Conservation (phyloP, 2,888 invertebrate species). For the Drosophila pegasa region DNA sequence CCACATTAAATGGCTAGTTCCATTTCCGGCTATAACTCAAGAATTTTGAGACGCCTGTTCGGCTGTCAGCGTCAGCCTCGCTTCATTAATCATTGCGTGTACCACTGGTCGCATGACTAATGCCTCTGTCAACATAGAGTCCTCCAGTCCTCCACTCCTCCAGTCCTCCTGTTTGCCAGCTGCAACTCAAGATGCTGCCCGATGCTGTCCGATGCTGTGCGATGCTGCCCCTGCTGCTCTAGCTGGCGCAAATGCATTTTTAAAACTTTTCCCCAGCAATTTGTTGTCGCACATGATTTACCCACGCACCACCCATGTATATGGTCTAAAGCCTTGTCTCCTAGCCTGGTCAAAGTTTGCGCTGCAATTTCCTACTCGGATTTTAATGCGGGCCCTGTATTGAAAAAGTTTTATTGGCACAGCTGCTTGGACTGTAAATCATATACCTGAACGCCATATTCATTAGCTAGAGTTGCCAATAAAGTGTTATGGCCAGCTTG, state of each 20-base stretch:
- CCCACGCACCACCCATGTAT: slow-evolving; percentile 30
- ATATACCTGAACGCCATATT: slow-evolving; percentile 54
- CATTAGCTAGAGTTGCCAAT: slow-evolving; percentile 48
- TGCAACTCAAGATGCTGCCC: slow-evolving; percentile 33
- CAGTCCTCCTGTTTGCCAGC: slow-evolving; percentile 4
- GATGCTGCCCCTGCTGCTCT: too few species aligned
- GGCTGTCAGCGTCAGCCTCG: slow-evolving; percentile 63
- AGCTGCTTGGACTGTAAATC: slow-evolving; percentile 41
- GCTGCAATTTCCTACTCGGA: slow-evolving; percentile 58
- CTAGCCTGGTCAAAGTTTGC: slow-evolving; percentile 67
- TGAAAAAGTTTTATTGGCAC: slow-evolving; percentile 78
- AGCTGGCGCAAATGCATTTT: slow-evolving; percentile 65
- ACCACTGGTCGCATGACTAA: slow-evolving; percentile 68
- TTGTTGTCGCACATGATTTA: slow-evolving; percentile 67
- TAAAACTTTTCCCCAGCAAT: slow-evolving; percentile 69
- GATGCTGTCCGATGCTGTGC: too few species aligned
- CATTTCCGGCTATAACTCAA: slow-evolving; percentile 75
- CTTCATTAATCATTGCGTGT: slow-evolving; percentile 63
- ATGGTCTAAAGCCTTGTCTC: slow-evolving; percentile 12
- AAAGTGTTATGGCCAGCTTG: not conserved
- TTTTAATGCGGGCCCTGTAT: slow-evolving; percentile 65
- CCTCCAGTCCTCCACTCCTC: too few species aligned
- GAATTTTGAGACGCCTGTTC: slow-evolving; percentile 51
- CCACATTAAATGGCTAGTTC: slow-evolving; percentile 54
- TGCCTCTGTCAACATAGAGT: slow-evolving; percentile 55